Evolutionary conservation across 2,113 vertebrate genomes (phyloP), one percentile per base, ranked within the genome.

Genomic region (Ageneiosus marmoratus): DNA sequence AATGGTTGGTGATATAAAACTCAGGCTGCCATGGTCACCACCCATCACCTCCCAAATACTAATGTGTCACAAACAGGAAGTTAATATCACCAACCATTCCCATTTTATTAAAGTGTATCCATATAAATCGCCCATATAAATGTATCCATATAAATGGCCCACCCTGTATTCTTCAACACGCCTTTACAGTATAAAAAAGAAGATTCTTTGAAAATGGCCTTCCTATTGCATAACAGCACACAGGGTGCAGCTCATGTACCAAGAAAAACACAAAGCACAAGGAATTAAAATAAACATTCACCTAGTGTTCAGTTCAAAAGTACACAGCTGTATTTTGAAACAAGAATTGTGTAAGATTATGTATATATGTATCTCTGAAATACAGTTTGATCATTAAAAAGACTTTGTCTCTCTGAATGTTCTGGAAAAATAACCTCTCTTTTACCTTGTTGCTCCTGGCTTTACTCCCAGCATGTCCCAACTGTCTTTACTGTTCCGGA

Each of bases 401-500:
- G 46, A n/a, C n/a, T n/a, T n/a, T n/a, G n/a, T n/a, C n/a, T n/a
- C n/a, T n/a, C n/a, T n/a, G 46, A 46, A 44, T 70, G 50, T n/a
- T 55, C 4, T 20, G 16, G 20, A 27, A 44, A 37, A 65, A 67
- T n/a, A 41, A 67, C 22, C 18, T n/a, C n/a, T n/a, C 22, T 10
- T 44, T 85, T 65, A 98, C 97, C 97, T 93, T 0, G 96, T 97
- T 85, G 97, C 96, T 0, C 97, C 97, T 0, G 96, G 97, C 84
- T 97, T 98, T 77, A 98, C 94, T 0, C 96, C 97, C 87, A 99
- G 81, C 96, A 97, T 98, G 81, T 98, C 97, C 97, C 97, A 99
- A 37, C 96, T 97, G 92, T 98, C 97, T 84, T 98, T 98, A 92
- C 97, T 97, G 90, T 86, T 96, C 16, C 97, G 94, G 86, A 98